These are phyloP conservation scores for Homarus americanus DNA, from an alignment of 1,140 invertebrate species.

Conservation along the genomic window DNA sequence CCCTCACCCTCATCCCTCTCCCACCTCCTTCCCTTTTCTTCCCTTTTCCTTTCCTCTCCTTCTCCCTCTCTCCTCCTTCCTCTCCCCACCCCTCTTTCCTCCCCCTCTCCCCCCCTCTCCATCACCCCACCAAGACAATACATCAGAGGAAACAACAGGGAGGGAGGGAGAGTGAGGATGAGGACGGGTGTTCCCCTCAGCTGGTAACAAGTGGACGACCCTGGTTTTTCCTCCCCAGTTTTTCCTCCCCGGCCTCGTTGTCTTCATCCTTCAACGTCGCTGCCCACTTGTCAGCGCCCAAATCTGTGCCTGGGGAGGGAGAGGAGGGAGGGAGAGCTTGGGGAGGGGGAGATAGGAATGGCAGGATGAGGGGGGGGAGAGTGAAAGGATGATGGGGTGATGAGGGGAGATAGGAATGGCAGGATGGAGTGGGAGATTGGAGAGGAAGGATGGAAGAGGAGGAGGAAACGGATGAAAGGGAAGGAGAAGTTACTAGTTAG, in stretches of 20 bases:
- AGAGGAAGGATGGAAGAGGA: no score
- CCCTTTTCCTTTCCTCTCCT: no score
- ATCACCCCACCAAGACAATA: not conserved
- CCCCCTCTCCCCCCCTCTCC: not conserved
- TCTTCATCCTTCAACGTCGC: conserved; percentile 36
- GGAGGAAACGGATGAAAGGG: no score
- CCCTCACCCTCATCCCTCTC: no score
- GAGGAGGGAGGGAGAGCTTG: no score
- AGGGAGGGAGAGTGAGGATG: not conserved
- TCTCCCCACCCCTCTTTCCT: not conserved
- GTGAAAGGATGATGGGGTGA: not conserved
- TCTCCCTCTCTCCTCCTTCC: no score
- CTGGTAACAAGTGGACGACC: conserved; percentile 24
- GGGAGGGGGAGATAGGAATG: not conserved
- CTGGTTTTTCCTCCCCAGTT: not conserved
- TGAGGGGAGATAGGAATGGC: not conserved
- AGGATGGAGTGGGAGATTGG: no score
- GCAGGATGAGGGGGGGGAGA: not conserved
- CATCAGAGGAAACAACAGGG: not conserved
- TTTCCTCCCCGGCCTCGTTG: not conserved
- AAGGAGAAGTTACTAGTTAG: no score
- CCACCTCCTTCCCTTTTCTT: no score
- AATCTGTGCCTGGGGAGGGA: conserved; percentile 27
- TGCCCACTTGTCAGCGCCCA: conserved; percentile 24
- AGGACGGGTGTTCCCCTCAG: not conserved